These are phyloP conservation scores for Ephydatia muelleri DNA, from an alignment of 37 sponge, comb jelly and placozoan genomes.

Conservation along the genomic window DNA sequence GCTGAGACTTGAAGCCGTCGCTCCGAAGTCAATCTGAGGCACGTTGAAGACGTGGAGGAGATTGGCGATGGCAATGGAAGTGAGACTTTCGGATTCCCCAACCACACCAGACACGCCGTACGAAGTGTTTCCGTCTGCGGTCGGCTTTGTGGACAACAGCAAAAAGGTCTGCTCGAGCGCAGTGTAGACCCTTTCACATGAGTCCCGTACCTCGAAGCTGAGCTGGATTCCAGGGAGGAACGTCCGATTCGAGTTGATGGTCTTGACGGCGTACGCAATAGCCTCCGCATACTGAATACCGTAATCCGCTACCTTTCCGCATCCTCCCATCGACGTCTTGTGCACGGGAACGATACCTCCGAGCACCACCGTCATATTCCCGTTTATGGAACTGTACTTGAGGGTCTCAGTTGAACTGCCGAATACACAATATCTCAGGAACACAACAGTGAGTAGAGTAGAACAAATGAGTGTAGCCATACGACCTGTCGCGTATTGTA, in stretches of 20 bases:
- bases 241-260: slow-evolving; percentile 43
- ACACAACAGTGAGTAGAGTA: no score
- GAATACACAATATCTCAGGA: no score
- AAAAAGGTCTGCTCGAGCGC: slow-evolving; percentile 84
- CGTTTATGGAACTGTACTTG: no score
- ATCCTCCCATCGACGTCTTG: slow-evolving; percentile 2
- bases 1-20: slow-evolving; percentile 77
- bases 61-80: slow-evolving; percentile 69
- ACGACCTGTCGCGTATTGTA: no score
- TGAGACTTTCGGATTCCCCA: slow-evolving; percentile 80
- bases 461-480: no score
- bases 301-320: slow-evolving; percentile 17
- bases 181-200: slow-evolving; percentile 73
- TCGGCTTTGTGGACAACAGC: slow-evolving; percentile 48
- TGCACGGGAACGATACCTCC: slow-evolving; percentile 82
- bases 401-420: no score
- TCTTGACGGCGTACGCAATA: slow-evolving; percentile 64
- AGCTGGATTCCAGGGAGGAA: slow-evolving; percentile 58
- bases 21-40: slow-evolving; percentile 89
- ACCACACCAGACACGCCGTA: slow-evolving; percentile 47
- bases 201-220: slow-evolving; percentile 92
- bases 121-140: slow-evolving; percentile 33
- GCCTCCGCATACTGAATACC: slow-evolving; percentile 65
- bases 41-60: slow-evolving; percentile 68
- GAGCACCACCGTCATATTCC: no score